These are phyloP conservation scores for Nymphalis polychloros DNA, from an alignment of 2,888 invertebrate genomes.

Conservation along the genomic window DNA sequence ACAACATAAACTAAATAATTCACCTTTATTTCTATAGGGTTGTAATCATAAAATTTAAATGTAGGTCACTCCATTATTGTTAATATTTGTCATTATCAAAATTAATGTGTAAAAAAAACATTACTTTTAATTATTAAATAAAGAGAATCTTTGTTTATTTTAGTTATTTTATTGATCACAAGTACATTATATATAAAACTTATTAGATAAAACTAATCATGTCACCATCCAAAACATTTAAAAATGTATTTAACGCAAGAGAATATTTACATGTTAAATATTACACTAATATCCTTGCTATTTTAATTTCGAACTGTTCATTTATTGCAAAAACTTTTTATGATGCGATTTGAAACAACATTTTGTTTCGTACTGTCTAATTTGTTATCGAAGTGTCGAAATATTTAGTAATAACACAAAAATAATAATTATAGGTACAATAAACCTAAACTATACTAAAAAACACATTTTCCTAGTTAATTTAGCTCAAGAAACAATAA, in stretches of 20 bases:
- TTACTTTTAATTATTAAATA: not conserved
- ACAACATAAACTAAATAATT: conserved; percentile 3
- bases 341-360: conserved; percentile 11
- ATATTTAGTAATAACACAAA: conserved; percentile 29
- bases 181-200: not conserved
- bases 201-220: conserved; percentile 3
- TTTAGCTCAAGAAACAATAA: conserved; percentile 56
- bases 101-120: conserved; percentile 25
- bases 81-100: conserved; percentile 21
- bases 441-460: conserved; percentile 19
- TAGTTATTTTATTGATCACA: too few species aligned
- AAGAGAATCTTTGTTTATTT: too few species aligned
- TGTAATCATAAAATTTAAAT: conserved; percentile 27
- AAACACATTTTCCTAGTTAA: conserved; percentile 23
- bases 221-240: not conserved
- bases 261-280: not conserved
- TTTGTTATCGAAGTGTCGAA: conserved; percentile 16
- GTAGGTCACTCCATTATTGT: conserved; percentile 35
- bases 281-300: not conserved
- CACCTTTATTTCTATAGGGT: not conserved
- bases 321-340: conserved; percentile 10
- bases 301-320: not conserved
- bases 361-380: conserved; percentile 10
- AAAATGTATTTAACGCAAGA: not conserved
- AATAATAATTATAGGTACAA: conserved; percentile 10